Percentiles rank a stretch among this genome's conserved stretches.
Conservation (phyloP, 2,888 invertebrate genomes). For the Hirtodrosophila alboralis region DNA sequence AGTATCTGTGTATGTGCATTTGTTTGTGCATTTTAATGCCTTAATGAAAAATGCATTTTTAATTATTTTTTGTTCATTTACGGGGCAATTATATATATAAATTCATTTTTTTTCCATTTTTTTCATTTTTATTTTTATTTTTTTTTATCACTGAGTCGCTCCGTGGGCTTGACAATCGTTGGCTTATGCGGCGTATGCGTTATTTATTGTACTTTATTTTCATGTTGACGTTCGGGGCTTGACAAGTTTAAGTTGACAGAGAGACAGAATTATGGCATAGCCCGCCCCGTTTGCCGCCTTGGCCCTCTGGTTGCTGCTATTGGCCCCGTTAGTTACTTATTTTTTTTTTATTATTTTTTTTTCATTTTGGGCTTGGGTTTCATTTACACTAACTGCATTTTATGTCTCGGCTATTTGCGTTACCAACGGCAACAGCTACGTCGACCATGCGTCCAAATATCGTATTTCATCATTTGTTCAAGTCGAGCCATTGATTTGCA, state of each 20-base stretch:
- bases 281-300: not conserved
- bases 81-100: slow-evolving; percentile 41
- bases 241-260: slow-evolving; percentile 63
- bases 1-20: slow-evolving; percentile 22
- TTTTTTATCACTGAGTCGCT: slow-evolving; percentile 34
- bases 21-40: slow-evolving; percentile 63
- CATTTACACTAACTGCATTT: slow-evolving; percentile 55
- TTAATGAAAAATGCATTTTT: slow-evolving; percentile 78
- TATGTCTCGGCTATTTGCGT: slow-evolving; percentile 39
- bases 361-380: slow-evolving; percentile 21
- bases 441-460: slow-evolving; percentile 54
- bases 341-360: not conserved
- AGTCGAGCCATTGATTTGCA: slow-evolving; percentile 46
- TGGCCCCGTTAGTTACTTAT: slow-evolving; percentile 43
- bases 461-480: slow-evolving; percentile 58
- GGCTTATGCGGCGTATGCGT: slow-evolving; percentile 75
- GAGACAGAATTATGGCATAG: no score
- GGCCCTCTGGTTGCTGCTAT: slow-evolving; percentile 23
- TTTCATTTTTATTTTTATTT: slow-evolving; percentile 9
- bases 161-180: slow-evolving; percentile 26
- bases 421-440: slow-evolving; percentile 6
- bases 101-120: slow-evolving; percentile 30
- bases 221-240: slow-evolving; percentile 26
- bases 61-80: slow-evolving; percentile 77
- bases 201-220: slow-evolving; percentile 65